Percentiles rank a stretch among this genome's conserved stretches.
phyloP scores from a whole-genome alignment of 2,113 vertebrate genomes.

The Heteronetta atricapilla region DNA sequence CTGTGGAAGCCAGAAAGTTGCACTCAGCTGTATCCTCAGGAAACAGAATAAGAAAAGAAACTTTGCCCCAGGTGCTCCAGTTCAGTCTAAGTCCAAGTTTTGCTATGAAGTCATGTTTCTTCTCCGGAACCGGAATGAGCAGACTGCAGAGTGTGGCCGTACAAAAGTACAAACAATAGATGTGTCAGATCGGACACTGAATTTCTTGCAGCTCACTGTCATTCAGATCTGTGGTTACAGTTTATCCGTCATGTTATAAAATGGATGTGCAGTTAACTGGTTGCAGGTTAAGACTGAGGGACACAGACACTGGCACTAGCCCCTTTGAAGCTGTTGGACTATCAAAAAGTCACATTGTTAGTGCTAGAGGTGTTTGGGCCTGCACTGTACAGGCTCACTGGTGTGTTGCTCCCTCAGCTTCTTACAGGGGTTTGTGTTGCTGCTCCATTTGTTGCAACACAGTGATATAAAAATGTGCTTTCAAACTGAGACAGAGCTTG shows the following conservation, averaged over 20 bases:
- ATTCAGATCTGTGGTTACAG: background rate
- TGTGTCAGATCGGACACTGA: rapidly evolving
- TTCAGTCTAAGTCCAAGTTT: conserved; percentile 41
- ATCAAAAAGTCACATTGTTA: rapidly evolving
- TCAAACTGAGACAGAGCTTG: background rate
- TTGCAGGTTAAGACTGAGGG: background rate
- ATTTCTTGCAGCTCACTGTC: background rate
- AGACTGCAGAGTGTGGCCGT: background rate
- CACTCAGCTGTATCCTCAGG: conserved; percentile 74
- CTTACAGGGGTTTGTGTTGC: background rate
- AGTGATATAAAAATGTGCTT: background rate
- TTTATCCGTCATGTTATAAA: background rate
- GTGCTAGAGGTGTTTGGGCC: background rate
- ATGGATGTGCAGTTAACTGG: background rate
- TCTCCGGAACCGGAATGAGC: background rate
- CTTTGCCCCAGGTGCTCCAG: conserved; percentile 67
- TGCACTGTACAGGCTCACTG: background rate
- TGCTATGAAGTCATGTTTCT: background rate
- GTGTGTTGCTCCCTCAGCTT: background rate
- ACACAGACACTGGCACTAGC: rapidly evolving
- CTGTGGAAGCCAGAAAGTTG: conserved; percentile 62
- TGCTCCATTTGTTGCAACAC: background rate
- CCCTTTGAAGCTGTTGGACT: background rate
- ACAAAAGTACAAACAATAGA: background rate
- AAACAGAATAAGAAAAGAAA: conserved; percentile 65